A percentile compares a stretch with the other conserved stretches of the same genome.
Evolutionary conservation across 1,140 invertebrate species (phyloP).

Genomic region (Micrasema longulum): DNA sequence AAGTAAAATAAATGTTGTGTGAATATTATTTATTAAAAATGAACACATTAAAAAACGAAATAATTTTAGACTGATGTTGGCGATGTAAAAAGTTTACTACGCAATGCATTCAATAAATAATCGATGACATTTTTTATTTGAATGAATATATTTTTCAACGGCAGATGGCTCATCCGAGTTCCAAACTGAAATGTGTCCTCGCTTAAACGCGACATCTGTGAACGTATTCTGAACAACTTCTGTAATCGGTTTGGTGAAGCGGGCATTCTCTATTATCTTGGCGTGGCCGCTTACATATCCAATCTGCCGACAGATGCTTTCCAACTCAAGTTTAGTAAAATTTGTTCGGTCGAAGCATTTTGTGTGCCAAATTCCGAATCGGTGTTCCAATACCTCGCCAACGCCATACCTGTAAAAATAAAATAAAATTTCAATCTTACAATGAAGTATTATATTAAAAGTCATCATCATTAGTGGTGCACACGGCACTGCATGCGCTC

Average conservation of each 20-base stretch:
- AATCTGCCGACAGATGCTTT: slow-evolving; percentile 45
- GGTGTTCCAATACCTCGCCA: slow-evolving; percentile 69
- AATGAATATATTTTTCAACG: slow-evolving; percentile 13
- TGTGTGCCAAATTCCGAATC: slow-evolving; percentile 71
- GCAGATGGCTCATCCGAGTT: slow-evolving; percentile 34
- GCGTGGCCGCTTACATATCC: slow-evolving; percentile 48
- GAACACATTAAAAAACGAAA: too few relatives aligned
- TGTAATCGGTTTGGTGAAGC: slow-evolving; percentile 14
- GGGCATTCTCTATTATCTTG: slow-evolving; percentile 5
- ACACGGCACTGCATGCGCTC: too few relatives aligned
- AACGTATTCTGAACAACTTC: slow-evolving; percentile 45
- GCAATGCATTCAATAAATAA: slow-evolving; percentile 49
- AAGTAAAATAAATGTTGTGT: too few relatives aligned
- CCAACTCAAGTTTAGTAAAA: slow-evolving; percentile 46
- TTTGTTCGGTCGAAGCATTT: slow-evolving; percentile 64
- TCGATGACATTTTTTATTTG: slow-evolving; percentile 38
- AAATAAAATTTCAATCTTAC: too few relatives aligned
- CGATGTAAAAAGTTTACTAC: too few relatives aligned
- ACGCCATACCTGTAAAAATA: slow-evolving; percentile 60
- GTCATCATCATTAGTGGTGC: too few relatives aligned
- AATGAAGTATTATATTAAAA: too few relatives aligned
- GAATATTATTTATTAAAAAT: too few relatives aligned
- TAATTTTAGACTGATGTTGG: too few relatives aligned
- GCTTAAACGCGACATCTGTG: slow-evolving; percentile 46
- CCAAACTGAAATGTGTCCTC: slow-evolving; percentile 34